Conservation (phyloP, 2,797 vertebrate species). For the Falco columbarius region DNA sequence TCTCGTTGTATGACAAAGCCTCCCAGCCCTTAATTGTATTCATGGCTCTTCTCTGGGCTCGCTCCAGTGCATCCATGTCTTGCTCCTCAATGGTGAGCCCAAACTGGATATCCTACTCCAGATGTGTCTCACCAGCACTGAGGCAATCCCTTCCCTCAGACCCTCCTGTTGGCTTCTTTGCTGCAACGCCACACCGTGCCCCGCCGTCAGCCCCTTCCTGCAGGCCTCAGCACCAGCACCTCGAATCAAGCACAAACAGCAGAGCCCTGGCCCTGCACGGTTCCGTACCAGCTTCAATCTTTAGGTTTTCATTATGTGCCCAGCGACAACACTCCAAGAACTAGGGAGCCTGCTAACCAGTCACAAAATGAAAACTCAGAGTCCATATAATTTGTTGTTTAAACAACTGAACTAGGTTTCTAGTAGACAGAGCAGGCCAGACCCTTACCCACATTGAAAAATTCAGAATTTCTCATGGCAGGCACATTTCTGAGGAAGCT, state of each 20-base stretch:
- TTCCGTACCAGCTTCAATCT: not conserved
- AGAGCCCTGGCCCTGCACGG: not conserved
- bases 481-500: not conserved
- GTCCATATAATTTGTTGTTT: not conserved
- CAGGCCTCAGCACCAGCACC: not conserved
- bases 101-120: not conserved
- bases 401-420: not conserved
- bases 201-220: not conserved
- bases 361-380: not conserved
- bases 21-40: not conserved
- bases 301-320: not conserved
- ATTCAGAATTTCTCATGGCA: not conserved
- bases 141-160: not conserved
- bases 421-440: not conserved
- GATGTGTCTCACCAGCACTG: not conserved
- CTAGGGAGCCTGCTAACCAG: not conserved
- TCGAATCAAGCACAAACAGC: not conserved
- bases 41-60: not conserved
- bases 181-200: not conserved
- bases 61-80: not conserved
- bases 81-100: not conserved
- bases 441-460: not conserved
- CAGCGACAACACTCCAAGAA: not conserved
- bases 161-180: not conserved
- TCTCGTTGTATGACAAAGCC: not conserved